Conservation (phyloP, 1,140 invertebrate genomes). For the Pomacea maculata region DNA sequence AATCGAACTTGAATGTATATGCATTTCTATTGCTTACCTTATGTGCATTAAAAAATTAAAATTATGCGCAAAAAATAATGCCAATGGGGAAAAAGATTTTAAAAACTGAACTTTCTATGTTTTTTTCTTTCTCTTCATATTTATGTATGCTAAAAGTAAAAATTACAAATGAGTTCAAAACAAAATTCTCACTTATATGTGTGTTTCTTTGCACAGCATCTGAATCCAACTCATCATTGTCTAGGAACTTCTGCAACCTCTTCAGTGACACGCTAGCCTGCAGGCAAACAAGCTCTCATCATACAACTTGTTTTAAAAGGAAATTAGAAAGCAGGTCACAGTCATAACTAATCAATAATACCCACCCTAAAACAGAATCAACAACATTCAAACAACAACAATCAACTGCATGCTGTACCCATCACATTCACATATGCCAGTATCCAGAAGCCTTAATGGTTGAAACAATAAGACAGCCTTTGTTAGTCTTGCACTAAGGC, state of each 20-base stretch:
- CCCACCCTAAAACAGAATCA: too few species aligned
- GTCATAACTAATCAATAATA: too few species aligned
- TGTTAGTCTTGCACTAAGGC: too few species aligned
- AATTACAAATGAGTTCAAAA: neutral
- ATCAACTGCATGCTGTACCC: too few species aligned
- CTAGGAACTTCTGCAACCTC: slow-evolving; percentile 58
- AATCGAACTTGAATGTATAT: neutral
- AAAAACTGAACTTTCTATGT: neutral
- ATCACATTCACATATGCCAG: too few species aligned
- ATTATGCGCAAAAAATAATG: neutral
- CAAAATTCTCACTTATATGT: slow-evolving; percentile 37
- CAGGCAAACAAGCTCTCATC: slow-evolving; percentile 21
- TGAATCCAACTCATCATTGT: slow-evolving; percentile 56
- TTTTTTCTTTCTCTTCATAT: neutral
- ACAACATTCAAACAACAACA: too few species aligned
- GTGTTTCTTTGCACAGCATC: slow-evolving; percentile 39
- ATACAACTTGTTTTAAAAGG: too few species aligned
- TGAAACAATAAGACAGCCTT: too few species aligned
- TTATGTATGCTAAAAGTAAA: neutral
- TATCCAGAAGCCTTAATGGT: too few species aligned
- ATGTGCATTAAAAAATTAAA: neutral
- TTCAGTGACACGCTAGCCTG: slow-evolving; percentile 62
- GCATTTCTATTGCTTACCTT: neutral
- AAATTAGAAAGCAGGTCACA: too few species aligned
- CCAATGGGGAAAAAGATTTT: neutral